These are phyloP conservation scores for Peromyscus polionotus DNA, from an alignment of 2,113 vertebrate species.

Conservation along the genomic window DNA sequence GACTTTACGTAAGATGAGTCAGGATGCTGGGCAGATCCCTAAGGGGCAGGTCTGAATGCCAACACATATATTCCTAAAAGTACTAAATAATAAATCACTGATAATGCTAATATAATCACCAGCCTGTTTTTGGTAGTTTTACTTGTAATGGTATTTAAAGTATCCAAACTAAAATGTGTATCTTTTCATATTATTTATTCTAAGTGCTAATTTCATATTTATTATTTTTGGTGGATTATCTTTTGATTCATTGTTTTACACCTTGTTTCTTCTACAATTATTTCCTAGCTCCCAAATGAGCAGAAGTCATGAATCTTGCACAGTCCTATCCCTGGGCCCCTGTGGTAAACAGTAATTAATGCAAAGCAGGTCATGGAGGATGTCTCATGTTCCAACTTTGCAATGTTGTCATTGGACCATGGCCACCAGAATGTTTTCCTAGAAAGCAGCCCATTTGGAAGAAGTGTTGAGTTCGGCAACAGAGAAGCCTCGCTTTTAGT, in stretches of 20 bases:
- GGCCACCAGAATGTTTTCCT: neutral
- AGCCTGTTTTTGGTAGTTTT: slow-evolving; percentile 16
- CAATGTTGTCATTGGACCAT: neutral
- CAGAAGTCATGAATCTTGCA: neutral
- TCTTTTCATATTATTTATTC: slow-evolving; percentile 46
- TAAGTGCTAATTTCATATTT: slow-evolving; percentile 43
- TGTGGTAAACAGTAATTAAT: neutral
- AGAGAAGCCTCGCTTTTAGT: neutral
- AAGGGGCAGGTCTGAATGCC: no score
- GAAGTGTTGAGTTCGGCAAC: neutral
- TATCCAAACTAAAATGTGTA: slow-evolving; percentile 3
- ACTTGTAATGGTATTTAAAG: slow-evolving; percentile 39
- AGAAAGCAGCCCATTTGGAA: neutral
- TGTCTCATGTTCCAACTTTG: neutral
- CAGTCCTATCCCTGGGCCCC: neutral
- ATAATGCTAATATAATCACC: neutral
- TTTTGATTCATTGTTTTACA: neutral
- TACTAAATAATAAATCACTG: neutral
- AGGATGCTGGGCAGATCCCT: no score
- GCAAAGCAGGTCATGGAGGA: neutral
- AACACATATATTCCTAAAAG: slow-evolving; percentile 27
- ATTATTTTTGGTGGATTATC: slow-evolving; percentile 5
- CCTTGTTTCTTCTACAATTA: neutral
- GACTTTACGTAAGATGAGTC: no score
- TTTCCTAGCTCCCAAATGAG: neutral